Conservation (phyloP, 2,797 vertebrate species). For the Eutrigla gurnardus region DNA sequence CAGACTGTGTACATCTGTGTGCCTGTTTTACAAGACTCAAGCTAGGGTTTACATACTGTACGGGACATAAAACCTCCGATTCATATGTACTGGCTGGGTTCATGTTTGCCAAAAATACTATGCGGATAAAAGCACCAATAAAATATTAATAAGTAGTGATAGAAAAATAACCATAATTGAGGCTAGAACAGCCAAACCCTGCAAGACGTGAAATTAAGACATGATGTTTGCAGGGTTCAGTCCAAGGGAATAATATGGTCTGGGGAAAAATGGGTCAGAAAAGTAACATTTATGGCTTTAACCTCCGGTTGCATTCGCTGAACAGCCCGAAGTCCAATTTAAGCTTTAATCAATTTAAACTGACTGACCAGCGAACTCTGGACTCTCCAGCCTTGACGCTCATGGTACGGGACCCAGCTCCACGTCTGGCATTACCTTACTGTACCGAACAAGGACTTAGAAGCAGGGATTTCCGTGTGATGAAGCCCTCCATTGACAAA, state of each 20-base stretch:
- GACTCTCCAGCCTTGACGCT: background rate
- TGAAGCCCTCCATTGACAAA: conserved; percentile 76
- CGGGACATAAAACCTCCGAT: conserved; percentile 6
- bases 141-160: conserved; percentile 39
- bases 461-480: conserved; percentile 53
- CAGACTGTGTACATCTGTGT: background rate
- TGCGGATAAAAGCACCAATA: conserved; percentile 25
- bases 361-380: background rate
- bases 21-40: conserved; percentile 6
- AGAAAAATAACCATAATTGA: conserved; percentile 48
- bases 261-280: conserved; percentile 21
- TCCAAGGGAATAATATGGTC: conserved; percentile 30
- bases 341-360: conserved; percentile 12
- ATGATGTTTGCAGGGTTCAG: background rate
- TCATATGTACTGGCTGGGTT: conserved; percentile 22
- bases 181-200: conserved; percentile 30
- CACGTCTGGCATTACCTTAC: conserved; percentile 35
- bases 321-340: background rate
- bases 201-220: conserved; percentile 24
- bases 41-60: conserved; percentile 20
- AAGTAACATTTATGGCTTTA: conserved; percentile 2
- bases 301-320: conserved; percentile 1
- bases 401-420: conserved; percentile 14
- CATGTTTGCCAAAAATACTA: conserved; percentile 17
- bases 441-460: conserved; percentile 28